Conservation (phyloP, 2,888 invertebrate species). For the Thecophora atra region DNA sequence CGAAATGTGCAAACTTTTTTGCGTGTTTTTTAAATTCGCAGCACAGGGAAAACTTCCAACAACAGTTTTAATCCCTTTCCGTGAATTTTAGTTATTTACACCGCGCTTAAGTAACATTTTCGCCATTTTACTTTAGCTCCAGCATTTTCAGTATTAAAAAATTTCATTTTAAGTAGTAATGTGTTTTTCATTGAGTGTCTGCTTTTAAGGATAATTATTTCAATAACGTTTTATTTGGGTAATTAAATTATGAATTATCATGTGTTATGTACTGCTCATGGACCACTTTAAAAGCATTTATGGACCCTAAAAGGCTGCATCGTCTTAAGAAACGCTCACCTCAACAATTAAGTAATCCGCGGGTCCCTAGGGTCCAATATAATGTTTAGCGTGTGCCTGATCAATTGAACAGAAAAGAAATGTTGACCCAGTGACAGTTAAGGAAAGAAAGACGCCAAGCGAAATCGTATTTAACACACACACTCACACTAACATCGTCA, state of each 20-base stretch:
- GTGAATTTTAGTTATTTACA: not conserved
- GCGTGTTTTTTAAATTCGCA: not conserved
- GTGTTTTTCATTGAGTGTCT: no score
- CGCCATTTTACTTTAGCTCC: not conserved
- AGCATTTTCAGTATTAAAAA: no score
- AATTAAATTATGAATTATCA: no score
- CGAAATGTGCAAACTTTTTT: not conserved
- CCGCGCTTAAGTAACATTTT: not conserved
- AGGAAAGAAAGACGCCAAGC: not conserved
- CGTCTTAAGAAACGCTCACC: not conserved
- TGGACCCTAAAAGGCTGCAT: not conserved
- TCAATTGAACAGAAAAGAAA: not conserved
- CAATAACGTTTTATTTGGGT: no score
- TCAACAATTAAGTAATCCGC: not conserved
- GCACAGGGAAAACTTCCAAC: not conserved
- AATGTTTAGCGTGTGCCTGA: not conserved
- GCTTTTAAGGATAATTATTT: no score
- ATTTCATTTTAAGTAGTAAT: no score
- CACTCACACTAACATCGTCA: not conserved
- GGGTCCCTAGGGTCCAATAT: not conserved
- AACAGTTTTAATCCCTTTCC: conserved; percentile 7
- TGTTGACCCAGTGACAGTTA: not conserved
- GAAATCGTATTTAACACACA: not conserved
- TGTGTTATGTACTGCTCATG: no score
- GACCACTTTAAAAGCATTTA: no score